Evolutionary conservation across 2,797 vertebrate species (phyloP).

Genomic region (Lateolabrax maculatus): DNA sequence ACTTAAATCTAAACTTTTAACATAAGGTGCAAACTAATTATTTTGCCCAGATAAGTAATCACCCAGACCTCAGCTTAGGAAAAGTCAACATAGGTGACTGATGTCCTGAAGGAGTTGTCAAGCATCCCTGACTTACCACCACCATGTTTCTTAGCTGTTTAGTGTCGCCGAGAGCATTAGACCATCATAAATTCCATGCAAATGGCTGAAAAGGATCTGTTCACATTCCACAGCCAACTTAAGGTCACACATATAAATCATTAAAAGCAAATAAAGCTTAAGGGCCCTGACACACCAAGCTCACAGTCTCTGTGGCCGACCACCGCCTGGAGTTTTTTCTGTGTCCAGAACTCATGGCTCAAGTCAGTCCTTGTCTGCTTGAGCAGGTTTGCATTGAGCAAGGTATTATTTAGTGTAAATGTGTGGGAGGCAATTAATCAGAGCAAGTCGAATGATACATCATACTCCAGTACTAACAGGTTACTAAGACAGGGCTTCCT

Average conservation of each 20-base stretch:
- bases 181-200: slow-evolving; percentile 50
- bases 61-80: slow-evolving; percentile 5
- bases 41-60: neutral
- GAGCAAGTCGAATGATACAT: neutral
- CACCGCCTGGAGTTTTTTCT: neutral
- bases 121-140: slow-evolving; percentile 32
- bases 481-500: too few species aligned
- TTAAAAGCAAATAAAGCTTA: slow-evolving; percentile 44
- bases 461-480: neutral
- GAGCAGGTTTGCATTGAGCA: neutral
- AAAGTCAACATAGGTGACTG: slow-evolving; percentile 24
- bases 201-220: slow-evolving; percentile 30
- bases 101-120: slow-evolving; percentile 9
- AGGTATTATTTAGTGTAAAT: neutral
- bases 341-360: neutral
- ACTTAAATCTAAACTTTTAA: neutral
- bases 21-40: slow-evolving; percentile 3
- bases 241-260: slow-evolving; percentile 45
- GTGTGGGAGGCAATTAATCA: neutral
- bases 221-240: slow-evolving; percentile 55
- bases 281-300: neutral
- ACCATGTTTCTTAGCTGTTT: slow-evolving; percentile 29
- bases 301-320: neutral
- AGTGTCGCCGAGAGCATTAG: slow-evolving; percentile 36
- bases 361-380: neutral